These are phyloP conservation scores for Drosophila meridiana DNA, from an alignment of 2,888 invertebrate species.

Conservation along the genomic window DNA sequence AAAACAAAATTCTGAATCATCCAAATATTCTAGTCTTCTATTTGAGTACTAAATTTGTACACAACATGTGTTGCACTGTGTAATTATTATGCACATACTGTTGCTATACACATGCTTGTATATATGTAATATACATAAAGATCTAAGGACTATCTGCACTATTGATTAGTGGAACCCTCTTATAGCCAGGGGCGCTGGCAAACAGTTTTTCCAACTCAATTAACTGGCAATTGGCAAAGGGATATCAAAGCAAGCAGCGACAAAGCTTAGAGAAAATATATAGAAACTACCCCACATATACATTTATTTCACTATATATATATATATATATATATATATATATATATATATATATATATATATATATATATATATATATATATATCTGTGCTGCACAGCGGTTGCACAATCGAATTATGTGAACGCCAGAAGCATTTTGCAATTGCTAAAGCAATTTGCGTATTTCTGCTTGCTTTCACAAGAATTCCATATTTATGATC, in stretches of 20 bases:
- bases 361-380: background rate
- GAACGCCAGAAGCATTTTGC: slow-evolving; percentile 37
- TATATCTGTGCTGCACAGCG: background rate
- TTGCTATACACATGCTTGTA: background rate
- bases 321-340: background rate
- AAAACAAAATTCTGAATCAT: too few relatives aligned
- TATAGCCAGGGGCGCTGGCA: slow-evolving; percentile 23
- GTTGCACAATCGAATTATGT: slow-evolving; percentile 56
- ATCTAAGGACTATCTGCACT: slow-evolving; percentile 5
- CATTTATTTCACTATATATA: slow-evolving; percentile 1
- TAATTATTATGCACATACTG: background rate
- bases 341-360: background rate
- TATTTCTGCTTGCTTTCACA: slow-evolving; percentile 7
- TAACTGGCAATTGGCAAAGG: slow-evolving; percentile 34
- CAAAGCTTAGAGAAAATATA: background rate
- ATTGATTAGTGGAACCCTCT: slow-evolving; percentile 30
- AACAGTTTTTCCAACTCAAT: slow-evolving; percentile 65
- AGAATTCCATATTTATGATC: slow-evolving; percentile 11
- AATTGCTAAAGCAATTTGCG: slow-evolving; percentile 42
- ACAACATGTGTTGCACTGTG: background rate
- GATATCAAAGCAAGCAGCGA: slow-evolving; percentile 26
- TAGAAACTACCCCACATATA: background rate
- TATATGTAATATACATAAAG: background rate
- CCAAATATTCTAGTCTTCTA: background rate
- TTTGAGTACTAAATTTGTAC: background rate